Base-by-base conservation (phyloP, 2,113 vertebrate species). In the Pangasianodon hypophthalmus region DNA sequence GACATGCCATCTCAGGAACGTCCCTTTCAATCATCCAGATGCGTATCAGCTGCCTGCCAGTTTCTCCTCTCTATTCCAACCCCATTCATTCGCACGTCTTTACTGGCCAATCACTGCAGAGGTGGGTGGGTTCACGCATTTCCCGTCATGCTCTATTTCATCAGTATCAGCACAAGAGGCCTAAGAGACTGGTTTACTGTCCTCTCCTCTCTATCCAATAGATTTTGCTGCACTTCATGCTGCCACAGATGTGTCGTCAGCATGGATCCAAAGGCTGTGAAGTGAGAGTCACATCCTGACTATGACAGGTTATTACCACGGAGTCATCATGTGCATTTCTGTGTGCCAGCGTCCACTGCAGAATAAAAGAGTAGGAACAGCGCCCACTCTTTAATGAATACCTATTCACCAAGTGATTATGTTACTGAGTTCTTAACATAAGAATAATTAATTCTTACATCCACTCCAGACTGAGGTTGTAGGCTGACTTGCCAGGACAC, bases 401-500 rank as follows among this genome's bases (percentile, higher is more conserved):
- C 56, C 41, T 64, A 9, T 62, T 82, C 52, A 83, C 3, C 56
- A 64, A 41, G 6, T 3, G 26, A 19, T 84, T 37, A 79, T 48
- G 84, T 60, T 73, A 77, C 87, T 10, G 50, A 75, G 44, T 73
- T 85, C 6, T 26, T 24, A 37, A 37, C 41, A 87, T 46, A 37
- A 37, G 37, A 37, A 37, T 37, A 37, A 37, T 84, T 82, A 10
- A 86, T 54, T 62, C 46, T n/a, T 62, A 24, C 52, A n/a, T 62
- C 19, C 44, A 86, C 44, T 67, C n/a, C 6, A 87, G 50, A 85
- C 71, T 37, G 86, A 75, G 32, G 52, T 58, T 62, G 46, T 14
- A 21, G 18, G 60, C 82, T 50, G 41, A 84, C 81, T 50, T 48
- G 81, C n/a, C 48, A 89, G 41, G 41, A 64, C 44, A 62, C 73